Percentiles rank a stretch among this genome's conserved stretches.
Evolutionary conservation across 2,797 vertebrate species (phyloP).

Genomic region (Manis crassicaudata): DNA sequence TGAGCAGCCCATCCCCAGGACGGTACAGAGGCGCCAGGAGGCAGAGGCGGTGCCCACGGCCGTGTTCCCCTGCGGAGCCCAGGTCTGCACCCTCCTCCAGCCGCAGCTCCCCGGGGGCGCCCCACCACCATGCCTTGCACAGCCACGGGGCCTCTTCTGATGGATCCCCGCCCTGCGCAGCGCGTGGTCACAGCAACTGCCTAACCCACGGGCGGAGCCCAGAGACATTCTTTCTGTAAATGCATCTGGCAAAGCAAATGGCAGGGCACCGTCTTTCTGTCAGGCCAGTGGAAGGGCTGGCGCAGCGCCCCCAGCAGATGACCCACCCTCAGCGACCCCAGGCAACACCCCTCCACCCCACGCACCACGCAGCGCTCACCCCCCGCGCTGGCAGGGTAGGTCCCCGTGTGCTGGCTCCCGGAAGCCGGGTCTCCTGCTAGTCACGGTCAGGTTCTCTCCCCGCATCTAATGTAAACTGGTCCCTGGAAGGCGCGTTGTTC

Average conservation of each 20-base stretch:
- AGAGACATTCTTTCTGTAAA: too few species aligned
- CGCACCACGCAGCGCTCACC: too few species aligned
- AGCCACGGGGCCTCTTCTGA: background rate
- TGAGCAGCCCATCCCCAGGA: background rate
- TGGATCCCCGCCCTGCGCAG: rapidly evolving
- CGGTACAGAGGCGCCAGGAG: too few species aligned
- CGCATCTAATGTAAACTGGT: background rate
- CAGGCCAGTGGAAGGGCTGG: background rate
- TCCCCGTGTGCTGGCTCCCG: background rate
- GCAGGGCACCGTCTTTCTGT: rapidly evolving
- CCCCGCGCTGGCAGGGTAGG: too few species aligned
- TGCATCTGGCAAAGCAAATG: background rate
- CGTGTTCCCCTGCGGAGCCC: too few species aligned
- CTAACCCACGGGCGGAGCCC: too few species aligned
- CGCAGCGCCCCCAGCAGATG: rapidly evolving
- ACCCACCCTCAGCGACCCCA: background rate
- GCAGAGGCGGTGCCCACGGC: too few species aligned
- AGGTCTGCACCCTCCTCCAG: background rate
- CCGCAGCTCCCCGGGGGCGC: rapidly evolving
- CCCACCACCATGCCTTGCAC: rapidly evolving
- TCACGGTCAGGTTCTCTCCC: too few species aligned
- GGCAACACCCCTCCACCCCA: too few species aligned
- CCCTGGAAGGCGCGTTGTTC: background rate
- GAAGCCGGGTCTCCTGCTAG: background rate
- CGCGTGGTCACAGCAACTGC: background rate